phyloP scores from a whole-genome alignment of 1,140 invertebrate genomes.

The Drosophila lacteicornis region DNA sequence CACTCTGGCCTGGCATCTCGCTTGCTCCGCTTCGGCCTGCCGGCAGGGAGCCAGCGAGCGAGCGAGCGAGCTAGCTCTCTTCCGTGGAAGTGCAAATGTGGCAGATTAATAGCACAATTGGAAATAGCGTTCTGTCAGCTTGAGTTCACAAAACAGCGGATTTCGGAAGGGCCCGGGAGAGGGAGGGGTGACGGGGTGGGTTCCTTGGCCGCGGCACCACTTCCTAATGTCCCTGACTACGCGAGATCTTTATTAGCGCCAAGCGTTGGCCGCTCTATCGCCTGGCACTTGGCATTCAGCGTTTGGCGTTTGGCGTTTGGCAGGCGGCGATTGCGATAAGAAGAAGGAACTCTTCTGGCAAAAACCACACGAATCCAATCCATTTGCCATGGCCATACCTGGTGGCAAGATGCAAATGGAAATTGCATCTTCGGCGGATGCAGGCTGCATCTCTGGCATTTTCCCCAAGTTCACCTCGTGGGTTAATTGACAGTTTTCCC shows the following conservation, averaged over 20 bases:
- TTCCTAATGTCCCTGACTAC: slow-evolving; percentile 41
- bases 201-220: slow-evolving; percentile 42
- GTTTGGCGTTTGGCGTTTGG: slow-evolving; percentile 56
- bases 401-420: slow-evolving; percentile 65
- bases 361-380: slow-evolving; percentile 49
- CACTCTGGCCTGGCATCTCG: slow-evolving; percentile 23
- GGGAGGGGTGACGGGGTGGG: neutral
- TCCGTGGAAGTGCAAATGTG: slow-evolving; percentile 83
- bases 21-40: neutral
- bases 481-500: slow-evolving; percentile 77
- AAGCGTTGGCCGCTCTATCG: slow-evolving; percentile 55
- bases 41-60: neutral
- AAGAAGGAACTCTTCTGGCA: slow-evolving; percentile 34
- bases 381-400: slow-evolving; percentile 30
- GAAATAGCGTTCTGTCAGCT: slow-evolving; percentile 82
- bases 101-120: slow-evolving; percentile 85
- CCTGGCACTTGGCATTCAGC: slow-evolving; percentile 51
- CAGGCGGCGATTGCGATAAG: slow-evolving; percentile 70
- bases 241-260: slow-evolving; percentile 73
- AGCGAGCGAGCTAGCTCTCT: slow-evolving; percentile 19
- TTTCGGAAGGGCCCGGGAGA: neutral
- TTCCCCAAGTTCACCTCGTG: slow-evolving; percentile 58
- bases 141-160: slow-evolving; percentile 63
- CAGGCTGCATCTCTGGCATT: slow-evolving; percentile 35
- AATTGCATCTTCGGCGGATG: slow-evolving; percentile 50